These are phyloP conservation scores for Molanna angustata DNA, from an alignment of 2,888 invertebrate genomes.

Conservation along the genomic window DNA sequence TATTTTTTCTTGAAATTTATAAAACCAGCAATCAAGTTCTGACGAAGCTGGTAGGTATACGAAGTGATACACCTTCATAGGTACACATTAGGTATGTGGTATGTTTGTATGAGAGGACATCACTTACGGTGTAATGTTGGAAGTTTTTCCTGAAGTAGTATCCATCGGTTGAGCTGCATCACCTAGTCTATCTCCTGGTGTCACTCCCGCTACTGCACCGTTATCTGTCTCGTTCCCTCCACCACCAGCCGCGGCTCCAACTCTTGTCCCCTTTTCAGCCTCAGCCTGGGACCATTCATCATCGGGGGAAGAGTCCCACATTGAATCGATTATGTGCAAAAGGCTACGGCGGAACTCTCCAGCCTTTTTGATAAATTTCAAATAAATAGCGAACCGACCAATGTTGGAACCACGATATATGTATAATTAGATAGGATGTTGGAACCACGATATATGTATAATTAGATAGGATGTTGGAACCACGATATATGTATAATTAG, in stretches of 20 bases:
- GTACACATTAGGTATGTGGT: too few species aligned
- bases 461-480: too few species aligned
- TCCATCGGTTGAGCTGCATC: slow-evolving; percentile 38
- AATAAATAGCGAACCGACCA: too few species aligned
- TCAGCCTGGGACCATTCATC: slow-evolving; percentile 55
- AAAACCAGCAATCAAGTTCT: too few species aligned
- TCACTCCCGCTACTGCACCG: slow-evolving; percentile 2
- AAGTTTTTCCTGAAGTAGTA: slow-evolving; percentile 50
- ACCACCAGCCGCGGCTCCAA: slow-evolving; percentile 35
- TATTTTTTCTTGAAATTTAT: too few species aligned
- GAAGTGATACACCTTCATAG: too few species aligned
- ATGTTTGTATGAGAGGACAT: background rate
- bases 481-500: too few species aligned
- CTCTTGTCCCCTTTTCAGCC: slow-evolving; percentile 36
- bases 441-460: too few species aligned
- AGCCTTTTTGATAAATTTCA: slow-evolving; percentile 39
- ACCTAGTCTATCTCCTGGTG: slow-evolving; percentile 37
- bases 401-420: too few species aligned
- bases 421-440: too few species aligned
- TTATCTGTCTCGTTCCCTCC: slow-evolving; percentile 18
- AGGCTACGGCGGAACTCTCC: slow-evolving; percentile 56
- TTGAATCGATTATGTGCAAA: slow-evolving; percentile 61
- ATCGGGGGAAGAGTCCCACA: slow-evolving; percentile 55
- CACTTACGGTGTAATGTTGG: slow-evolving; percentile 63
- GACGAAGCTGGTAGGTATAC: too few species aligned